Evolutionary conservation across 2,888 invertebrate species (phyloP), one percentile per base, ranked within the genome.

Genomic region (Torymus tubicola): DNA sequence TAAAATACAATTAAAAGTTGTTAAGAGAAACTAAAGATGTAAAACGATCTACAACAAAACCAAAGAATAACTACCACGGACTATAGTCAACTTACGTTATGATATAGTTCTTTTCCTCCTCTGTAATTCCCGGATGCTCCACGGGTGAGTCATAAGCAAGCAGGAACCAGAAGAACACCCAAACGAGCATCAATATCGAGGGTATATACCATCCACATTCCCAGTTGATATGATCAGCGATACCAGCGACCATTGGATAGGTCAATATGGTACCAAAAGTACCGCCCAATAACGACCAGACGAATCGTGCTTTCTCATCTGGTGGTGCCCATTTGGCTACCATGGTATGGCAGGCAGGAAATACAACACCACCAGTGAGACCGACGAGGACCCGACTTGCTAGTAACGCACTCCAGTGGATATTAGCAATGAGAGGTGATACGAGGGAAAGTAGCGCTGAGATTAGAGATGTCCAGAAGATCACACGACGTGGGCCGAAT

Each of bases 321-420:
- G 95, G 95, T 0, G 95, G 95, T 0, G 95, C 93, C 95, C 95
- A 95, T 85, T 93, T 92, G 0, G 95, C 94, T 4, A 95, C 93
- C 79, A 95, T 87, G 3, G 92, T 93, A 84, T 95, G 94, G 12
- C 94, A 91, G 4, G 94, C 92, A 2, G 95, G 95, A 88, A 94
- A 95, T 31, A 93, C 89, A 24, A 94, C 91, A 12, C 94, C 95
- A 92, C 89, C 89, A 12, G 88, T 85, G 1, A 90, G 0, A 0
- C 89, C 89, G 16, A 90, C 81, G 1, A 90, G 65, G 2, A 89
- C 81, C n/a, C 89, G 85, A 0, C 85, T 75, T 0, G 84, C 0
- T 0, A 86, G 13, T 2, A 90, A 75, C 0, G 81, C 68, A 1
- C 80, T 74, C 89, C 89, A 90, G 24, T 87, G 87, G 0, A 84